phyloP scores from a whole-genome alignment of 2,888 invertebrate species.

The Rhorus exstirpatorius region DNA sequence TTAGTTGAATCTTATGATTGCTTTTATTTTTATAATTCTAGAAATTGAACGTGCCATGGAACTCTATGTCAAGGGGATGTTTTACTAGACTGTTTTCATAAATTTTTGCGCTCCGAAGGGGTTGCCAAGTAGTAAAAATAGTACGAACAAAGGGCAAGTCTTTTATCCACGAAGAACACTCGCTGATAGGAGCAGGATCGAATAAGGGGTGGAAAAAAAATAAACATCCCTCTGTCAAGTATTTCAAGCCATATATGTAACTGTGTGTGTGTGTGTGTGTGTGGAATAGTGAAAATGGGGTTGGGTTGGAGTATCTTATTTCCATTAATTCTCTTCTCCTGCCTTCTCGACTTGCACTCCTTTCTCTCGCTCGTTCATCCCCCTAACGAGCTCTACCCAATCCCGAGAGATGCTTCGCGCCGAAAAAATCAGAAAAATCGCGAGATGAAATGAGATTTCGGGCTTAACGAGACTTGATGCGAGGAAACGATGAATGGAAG shows the following conservation, averaged over 20 bases:
- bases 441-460: constrained; percentile 59
- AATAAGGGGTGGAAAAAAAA: constrained; percentile 15
- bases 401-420: constrained; percentile 29
- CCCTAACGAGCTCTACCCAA: constrained; percentile 61
- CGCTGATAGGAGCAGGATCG: constrained; percentile 12
- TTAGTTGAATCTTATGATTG: neutral
- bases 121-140: constrained; percentile 73
- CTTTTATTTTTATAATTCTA: neutral
- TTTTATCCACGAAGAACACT: constrained; percentile 3
- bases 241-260: neutral
- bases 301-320: constrained; percentile 49
- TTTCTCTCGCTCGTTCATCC: constrained; percentile 45
- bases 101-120: neutral
- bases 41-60: neutral
- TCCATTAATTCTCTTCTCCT: constrained; percentile 56
- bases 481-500: constrained; percentile 21
- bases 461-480: constrained; percentile 59
- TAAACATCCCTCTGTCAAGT: neutral
- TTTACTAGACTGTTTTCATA: constrained; percentile 45
- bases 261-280: neutral
- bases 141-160: constrained; percentile 31
- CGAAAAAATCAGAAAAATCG: constrained; percentile 44
- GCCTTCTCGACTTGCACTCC: constrained; percentile 50
- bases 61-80: constrained; percentile 5
- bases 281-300: constrained; percentile 26